Evolutionary conservation across 37 sponge, comb jelly and placozoan species (phyloP).

Genomic region (Ianthella basta): DNA sequence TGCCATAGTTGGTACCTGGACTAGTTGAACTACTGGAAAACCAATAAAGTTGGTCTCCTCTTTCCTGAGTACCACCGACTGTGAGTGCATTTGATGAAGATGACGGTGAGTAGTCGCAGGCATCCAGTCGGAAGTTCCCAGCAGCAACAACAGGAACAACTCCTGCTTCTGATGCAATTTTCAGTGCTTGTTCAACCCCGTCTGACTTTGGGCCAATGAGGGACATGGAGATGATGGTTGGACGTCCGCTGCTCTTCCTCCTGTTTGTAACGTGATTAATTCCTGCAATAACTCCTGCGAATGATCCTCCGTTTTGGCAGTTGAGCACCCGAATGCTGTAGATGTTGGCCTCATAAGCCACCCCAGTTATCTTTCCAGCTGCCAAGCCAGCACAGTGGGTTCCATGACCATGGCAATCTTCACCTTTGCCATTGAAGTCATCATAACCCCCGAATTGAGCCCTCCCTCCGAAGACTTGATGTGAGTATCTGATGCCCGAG

Average conservation of each 20-base stretch:
- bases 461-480: slow-evolving; percentile 31
- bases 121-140: slow-evolving; percentile 24
- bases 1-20: slow-evolving; percentile 21
- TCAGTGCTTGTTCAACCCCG: slow-evolving; percentile 50
- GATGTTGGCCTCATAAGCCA: slow-evolving; percentile 59
- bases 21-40: background rate
- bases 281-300: slow-evolving; percentile 55
- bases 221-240: slow-evolving; percentile 66
- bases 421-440: slow-evolving; percentile 30
- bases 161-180: slow-evolving; percentile 4
- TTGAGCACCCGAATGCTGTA: slow-evolving; percentile 66
- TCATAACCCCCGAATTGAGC: slow-evolving; percentile 5
- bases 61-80: slow-evolving; percentile 9
- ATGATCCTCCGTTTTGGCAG: slow-evolving; percentile 61
- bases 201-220: slow-evolving; percentile 43
- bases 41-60: background rate
- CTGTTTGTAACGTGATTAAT: slow-evolving; percentile 41
- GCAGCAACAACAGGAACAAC: slow-evolving; percentile 25
- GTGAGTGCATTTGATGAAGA: slow-evolving; percentile 10
- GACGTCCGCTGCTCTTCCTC: background rate
- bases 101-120: slow-evolving; percentile 12
- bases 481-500: slow-evolving; percentile 63
- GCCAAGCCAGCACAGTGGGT: slow-evolving; percentile 76
- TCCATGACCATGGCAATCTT: slow-evolving; percentile 83
- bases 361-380: slow-evolving; percentile 71